Evolutionary conservation across 2,113 vertebrate genomes (phyloP).

Genomic region (Motacilla alba): DNA sequence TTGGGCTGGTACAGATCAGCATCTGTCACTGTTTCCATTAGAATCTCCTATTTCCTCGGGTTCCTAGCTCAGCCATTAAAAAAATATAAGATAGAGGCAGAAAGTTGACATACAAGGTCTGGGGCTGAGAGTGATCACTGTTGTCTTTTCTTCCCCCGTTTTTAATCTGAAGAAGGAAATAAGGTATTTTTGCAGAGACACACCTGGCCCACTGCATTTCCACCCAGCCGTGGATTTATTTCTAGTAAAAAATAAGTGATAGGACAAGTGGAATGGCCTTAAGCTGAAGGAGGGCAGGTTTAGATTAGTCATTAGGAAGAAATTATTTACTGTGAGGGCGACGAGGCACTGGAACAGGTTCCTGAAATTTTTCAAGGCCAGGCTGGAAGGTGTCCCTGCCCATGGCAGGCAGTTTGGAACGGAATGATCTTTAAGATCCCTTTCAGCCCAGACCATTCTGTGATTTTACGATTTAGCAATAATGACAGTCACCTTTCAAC

Average conservation of each 20-base stretch:
- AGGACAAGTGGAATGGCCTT: background rate
- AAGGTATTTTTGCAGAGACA: background rate
- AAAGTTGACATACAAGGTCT: background rate
- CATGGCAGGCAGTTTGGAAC: background rate
- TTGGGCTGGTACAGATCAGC: constrained; percentile 39
- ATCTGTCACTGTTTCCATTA: constrained; percentile 39
- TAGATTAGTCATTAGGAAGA: background rate
- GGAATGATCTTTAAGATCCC: background rate
- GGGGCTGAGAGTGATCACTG: background rate
- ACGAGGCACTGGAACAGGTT: background rate
- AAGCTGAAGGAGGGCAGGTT: background rate
- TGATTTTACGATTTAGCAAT: background rate
- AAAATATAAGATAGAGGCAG: constrained; percentile 1
- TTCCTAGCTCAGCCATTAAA: constrained; percentile 43
- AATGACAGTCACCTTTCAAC: background rate
- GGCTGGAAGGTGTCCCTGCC: background rate
- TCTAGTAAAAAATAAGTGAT: background rate
- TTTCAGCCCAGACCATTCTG: background rate
- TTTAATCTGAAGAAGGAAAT: background rate
- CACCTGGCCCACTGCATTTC: background rate
- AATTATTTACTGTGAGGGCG: background rate
- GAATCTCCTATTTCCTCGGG: constrained; percentile 26
- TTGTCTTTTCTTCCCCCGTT: background rate
- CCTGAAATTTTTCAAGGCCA: background rate
- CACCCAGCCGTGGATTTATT: background rate